Percentiles rank a stretch among this genome's conserved stretches.
These are phyloP conservation scores for Drosophila virilis DNA, from an alignment of 1,140 invertebrate species.

Conservation along the genomic window DNA sequence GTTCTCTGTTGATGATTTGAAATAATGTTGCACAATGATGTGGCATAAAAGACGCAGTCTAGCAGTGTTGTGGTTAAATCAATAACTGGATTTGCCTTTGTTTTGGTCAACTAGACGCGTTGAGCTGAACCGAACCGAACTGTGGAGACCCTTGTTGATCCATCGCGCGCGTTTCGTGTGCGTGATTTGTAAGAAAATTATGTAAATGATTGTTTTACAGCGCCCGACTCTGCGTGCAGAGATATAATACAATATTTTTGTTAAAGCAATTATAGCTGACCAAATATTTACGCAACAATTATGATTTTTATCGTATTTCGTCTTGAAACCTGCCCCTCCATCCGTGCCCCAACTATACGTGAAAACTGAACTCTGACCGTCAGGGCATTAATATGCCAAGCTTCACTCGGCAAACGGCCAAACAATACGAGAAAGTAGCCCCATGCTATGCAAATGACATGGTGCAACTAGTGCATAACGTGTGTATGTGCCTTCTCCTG, in stretches of 20 bases:
- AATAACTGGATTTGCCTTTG: constrained; percentile 54
- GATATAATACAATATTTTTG: constrained; percentile 58
- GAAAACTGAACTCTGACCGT: constrained; percentile 21
- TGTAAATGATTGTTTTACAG: constrained; percentile 77
- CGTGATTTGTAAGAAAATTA: constrained; percentile 74
- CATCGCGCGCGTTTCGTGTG: constrained; percentile 39
- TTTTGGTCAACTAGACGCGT: constrained; percentile 16
- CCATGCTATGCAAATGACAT: constrained; percentile 27
- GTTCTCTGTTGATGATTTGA: constrained; percentile 66
- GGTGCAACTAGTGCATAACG: constrained; percentile 4
- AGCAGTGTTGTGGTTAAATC: constrained; percentile 59
- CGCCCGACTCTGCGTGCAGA: constrained; percentile 27
- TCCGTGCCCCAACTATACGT: no score
- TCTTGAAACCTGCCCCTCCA: not conserved
- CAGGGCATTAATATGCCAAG: constrained; percentile 25
- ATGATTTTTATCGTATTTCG: constrained; percentile 62
- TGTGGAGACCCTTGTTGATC: constrained; percentile 14
- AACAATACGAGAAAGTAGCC: constrained; percentile 21
- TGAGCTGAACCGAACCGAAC: constrained; percentile 8
- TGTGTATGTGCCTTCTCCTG: constrained; percentile 8
- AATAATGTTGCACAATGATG: constrained; percentile 73
- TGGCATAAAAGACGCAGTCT: constrained; percentile 47
- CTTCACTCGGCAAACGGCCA: constrained; percentile 11
- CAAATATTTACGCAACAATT: constrained; percentile 80
- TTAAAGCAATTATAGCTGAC: constrained; percentile 75